A percentile compares a stretch with the other conserved stretches of the same genome.
phyloP scores from a whole-genome alignment of 37 sponge, comb jelly and placozoan genomes.

The Bolinopsis microptera region DNA sequence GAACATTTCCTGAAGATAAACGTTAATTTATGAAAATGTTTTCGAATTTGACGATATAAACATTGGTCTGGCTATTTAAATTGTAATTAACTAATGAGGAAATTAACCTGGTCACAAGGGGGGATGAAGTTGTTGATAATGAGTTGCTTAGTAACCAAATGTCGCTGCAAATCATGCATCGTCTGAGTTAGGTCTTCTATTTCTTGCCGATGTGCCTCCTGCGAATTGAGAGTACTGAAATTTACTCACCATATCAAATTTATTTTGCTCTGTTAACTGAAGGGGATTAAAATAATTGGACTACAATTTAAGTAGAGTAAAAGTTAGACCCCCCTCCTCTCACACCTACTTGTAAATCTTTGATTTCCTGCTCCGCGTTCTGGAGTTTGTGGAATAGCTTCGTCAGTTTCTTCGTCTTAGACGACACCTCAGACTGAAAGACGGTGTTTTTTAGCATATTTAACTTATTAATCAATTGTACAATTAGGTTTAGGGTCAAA shows the following conservation, averaged over 20 bases:
- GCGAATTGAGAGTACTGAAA: too few relatives aligned
- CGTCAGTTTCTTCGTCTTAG: conserved; percentile 88
- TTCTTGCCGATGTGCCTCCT: conserved; percentile 31
- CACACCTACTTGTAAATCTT: conserved; percentile 37
- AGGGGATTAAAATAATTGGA: background rate
- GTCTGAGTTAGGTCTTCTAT: conserved; percentile 29
- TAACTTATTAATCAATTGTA: too few relatives aligned
- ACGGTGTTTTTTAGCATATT: too few relatives aligned
- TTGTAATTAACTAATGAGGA: background rate
- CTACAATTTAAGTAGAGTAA: background rate
- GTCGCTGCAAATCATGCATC: background rate
- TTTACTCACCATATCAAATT: too few relatives aligned
- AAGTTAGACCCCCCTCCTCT: too few relatives aligned
- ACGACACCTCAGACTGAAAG: conserved; percentile 78
- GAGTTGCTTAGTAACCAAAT: conserved; percentile 33
- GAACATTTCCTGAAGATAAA: conserved; percentile 68
- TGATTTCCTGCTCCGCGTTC: conserved; percentile 19
- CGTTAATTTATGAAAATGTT: too few relatives aligned
- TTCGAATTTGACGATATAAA: too few relatives aligned
- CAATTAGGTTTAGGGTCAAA: too few relatives aligned
- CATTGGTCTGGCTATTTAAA: too few relatives aligned
- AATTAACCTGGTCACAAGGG: conserved; percentile 45
- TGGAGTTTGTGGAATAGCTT: conserved; percentile 69
- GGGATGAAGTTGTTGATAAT: conserved; percentile 48
- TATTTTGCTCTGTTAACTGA: too few relatives aligned